Evolutionary conservation across 2,113 vertebrate species (phyloP).

Genomic region (Platysteira castanea): DNA sequence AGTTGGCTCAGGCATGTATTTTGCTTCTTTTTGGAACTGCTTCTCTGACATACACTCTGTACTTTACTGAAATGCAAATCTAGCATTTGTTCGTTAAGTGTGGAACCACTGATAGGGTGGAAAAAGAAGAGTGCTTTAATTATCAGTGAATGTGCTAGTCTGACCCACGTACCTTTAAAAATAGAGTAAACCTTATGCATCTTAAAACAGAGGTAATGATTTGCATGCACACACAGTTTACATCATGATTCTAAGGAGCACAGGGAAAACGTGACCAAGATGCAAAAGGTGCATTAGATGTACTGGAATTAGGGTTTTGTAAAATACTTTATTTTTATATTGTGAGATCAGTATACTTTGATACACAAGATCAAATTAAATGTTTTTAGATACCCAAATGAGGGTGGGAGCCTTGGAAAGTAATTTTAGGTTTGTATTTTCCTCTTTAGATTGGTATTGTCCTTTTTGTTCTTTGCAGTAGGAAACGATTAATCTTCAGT

Average conservation of each 20-base stretch:
- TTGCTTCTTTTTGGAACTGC: neutral
- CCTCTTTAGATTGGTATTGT: neutral
- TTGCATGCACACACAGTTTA: neutral
- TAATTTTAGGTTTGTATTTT: neutral
- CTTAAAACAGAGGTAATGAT: neutral
- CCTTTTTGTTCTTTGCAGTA: neutral
- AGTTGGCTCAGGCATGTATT: neutral
- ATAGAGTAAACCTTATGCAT: neutral
- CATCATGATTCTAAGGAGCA: neutral
- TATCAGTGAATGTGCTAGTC: neutral
- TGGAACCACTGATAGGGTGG: neutral
- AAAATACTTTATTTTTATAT: neutral
- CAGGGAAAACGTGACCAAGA: neutral
- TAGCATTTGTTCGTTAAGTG: neutral
- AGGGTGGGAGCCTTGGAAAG: neutral
- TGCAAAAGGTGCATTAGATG: neutral
- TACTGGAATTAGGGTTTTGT: neutral
- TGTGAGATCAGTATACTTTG: neutral
- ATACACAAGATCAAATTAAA: neutral
- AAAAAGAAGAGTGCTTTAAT: neutral
- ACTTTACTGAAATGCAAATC: constrained; percentile 10
- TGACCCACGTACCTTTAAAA: neutral
- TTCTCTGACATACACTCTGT: neutral
- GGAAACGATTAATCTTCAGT: neutral
- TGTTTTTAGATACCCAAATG: neutral